Evolutionary conservation across 2,888 invertebrate genomes (phyloP).

Genomic region (Megastigmus dorsalis): DNA sequence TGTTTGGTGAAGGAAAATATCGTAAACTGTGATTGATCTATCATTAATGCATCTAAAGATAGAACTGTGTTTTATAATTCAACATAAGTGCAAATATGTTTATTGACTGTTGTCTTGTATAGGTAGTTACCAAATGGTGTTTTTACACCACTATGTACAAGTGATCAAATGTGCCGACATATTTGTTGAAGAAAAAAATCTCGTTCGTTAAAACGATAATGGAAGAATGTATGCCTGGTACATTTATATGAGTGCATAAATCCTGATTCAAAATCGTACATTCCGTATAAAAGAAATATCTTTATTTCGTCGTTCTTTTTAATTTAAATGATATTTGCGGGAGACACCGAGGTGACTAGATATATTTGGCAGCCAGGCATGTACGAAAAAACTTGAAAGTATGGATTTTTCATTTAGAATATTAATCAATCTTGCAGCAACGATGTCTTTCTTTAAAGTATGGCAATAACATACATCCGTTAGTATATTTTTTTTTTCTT

Average conservation of each 20-base stretch:
- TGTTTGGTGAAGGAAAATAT: constrained; percentile 87
- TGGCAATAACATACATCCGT: neutral
- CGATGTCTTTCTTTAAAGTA: neutral
- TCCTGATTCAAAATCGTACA: constrained; percentile 22
- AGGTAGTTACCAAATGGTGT: constrained; percentile 53
- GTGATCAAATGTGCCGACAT: constrained; percentile 43
- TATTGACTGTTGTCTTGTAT: constrained; percentile 56
- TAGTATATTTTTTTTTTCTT: neutral
- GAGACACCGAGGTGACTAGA: neutral
- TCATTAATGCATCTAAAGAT: constrained; percentile 47
- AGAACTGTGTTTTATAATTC: constrained; percentile 44
- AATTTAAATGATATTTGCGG: neutral
- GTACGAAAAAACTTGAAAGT: neutral
- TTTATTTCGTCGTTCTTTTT: neutral
- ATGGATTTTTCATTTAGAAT: neutral
- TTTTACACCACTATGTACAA: constrained; percentile 38
- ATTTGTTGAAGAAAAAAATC: constrained; percentile 40
- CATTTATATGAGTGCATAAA: constrained; percentile 19
- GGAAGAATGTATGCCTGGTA: constrained; percentile 24
- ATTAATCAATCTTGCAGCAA: neutral
- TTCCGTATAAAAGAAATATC: constrained; percentile 1
- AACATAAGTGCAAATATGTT: constrained; percentile 53
- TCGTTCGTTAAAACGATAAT: constrained; percentile 12
- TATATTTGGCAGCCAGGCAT: neutral
- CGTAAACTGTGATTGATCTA: constrained; percentile 68